A percentile compares a stretch with the other conserved stretches of the same genome.
phyloP scores from a whole-genome alignment of 2,797 vertebrate species.

The Steatocranus sp. region DNA sequence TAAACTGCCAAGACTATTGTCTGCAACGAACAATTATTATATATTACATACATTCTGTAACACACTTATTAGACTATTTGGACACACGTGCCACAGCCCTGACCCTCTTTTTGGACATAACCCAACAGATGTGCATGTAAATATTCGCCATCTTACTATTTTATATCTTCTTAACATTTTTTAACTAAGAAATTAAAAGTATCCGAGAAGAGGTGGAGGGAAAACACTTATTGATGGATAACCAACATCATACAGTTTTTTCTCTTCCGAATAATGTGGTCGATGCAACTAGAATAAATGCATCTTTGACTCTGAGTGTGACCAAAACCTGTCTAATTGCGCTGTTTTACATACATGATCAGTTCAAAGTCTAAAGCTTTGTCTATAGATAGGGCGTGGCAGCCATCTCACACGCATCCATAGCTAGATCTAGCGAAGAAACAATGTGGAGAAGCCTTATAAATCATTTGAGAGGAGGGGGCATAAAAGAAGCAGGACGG shows the following conservation, averaged over 20 bases:
- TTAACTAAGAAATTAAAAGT: neutral
- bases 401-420: accelerated
- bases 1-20: neutral
- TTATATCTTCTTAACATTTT: neutral
- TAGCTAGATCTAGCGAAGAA: neutral
- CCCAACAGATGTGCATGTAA: neutral
- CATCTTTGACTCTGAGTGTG: neutral
- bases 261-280: neutral
- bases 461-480: neutral
- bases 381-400: neutral
- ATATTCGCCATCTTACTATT: neutral
- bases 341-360: neutral
- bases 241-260: neutral
- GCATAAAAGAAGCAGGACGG: neutral
- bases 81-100: accelerated
- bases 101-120: neutral
- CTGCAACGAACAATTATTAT: neutral
- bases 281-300: neutral
- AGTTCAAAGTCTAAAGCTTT: neutral
- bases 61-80: neutral
- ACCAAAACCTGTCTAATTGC: neutral
- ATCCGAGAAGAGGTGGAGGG: neutral
- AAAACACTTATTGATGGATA: neutral
- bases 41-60: neutral
- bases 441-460: neutral